These are phyloP conservation scores for Dipus sagitta DNA, from an alignment of 2,797 vertebrate genomes.

Conservation along the genomic window DNA sequence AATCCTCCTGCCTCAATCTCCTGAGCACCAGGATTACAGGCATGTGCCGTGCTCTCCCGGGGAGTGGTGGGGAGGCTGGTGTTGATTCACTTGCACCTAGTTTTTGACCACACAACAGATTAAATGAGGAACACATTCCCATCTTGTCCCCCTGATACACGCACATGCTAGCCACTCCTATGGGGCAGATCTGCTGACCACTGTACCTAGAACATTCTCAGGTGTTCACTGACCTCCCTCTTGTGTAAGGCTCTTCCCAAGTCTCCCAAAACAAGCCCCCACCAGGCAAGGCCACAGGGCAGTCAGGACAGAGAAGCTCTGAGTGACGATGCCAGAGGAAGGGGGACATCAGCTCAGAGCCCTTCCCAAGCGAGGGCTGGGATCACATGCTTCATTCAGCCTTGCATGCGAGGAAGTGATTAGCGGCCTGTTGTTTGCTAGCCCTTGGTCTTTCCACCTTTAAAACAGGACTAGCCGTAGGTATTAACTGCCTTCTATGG, in stretches of 20 bases:
- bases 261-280: neutral
- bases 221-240: neutral
- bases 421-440: neutral
- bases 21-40: neutral
- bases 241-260: neutral
- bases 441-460: neutral
- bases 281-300: neutral
- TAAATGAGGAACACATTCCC: neutral
- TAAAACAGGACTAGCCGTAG: neutral
- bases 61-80: too few species aligned
- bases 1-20: neutral
- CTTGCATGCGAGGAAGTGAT: conserved; percentile 59
- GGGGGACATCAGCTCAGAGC: conserved; percentile 70
- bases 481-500: neutral
- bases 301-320: conserved; percentile 78
- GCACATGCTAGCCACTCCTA: neutral
- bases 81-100: neutral
- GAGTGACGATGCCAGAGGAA: conserved; percentile 70
- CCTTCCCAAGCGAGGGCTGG: conserved; percentile 88
- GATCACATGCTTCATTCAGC: conserved; percentile 88
- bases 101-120: conserved; percentile 12
- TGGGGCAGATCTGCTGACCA: neutral
- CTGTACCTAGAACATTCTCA: neutral
- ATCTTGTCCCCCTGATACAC: fast-evolving
- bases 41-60: too few species aligned